phyloP scores from a whole-genome alignment of 2,888 invertebrate species.

The Linhomoeus sp. region DNA sequence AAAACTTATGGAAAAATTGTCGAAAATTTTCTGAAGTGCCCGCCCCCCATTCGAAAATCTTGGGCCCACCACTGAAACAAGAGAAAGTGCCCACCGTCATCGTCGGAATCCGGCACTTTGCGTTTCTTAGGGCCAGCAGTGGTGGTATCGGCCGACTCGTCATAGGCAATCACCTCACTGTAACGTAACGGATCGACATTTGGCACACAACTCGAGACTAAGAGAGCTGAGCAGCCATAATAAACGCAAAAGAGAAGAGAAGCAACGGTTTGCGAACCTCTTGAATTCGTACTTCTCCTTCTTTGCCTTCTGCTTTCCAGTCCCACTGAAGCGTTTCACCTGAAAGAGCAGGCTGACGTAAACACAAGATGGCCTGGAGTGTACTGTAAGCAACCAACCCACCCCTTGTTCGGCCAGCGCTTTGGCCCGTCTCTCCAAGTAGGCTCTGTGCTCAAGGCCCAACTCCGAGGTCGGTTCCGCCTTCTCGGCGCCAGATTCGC shows the following conservation, averaged over 20 bases:
- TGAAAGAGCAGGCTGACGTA: constrained; percentile 8
- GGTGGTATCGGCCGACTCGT: constrained; percentile 58
- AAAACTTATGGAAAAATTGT: too few relatives aligned
- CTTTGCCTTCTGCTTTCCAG: constrained; percentile 64
- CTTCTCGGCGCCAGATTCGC: not conserved
- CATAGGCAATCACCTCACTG: constrained; percentile 61
- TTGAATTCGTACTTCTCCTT: constrained; percentile 78
- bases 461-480: constrained; percentile 43
- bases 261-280: constrained; percentile 34
- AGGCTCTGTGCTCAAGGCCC: constrained; percentile 70
- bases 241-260: not conserved
- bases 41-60: too few relatives aligned
- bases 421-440: constrained; percentile 53
- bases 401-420: constrained; percentile 32
- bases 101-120: constrained; percentile 8
- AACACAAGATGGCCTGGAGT: not conserved
- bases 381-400: not conserved
- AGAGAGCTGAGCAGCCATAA: not conserved
- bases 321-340: constrained; percentile 58
- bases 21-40: too few relatives aligned
- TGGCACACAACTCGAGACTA: not conserved
- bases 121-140: constrained; percentile 33
- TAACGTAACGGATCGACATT: constrained; percentile 9
- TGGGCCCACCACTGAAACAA: too few relatives aligned
- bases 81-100: too few relatives aligned